Base-by-base conservation (phyloP, 2,113 vertebrate species). In the Geothlypis trichas region DNA sequence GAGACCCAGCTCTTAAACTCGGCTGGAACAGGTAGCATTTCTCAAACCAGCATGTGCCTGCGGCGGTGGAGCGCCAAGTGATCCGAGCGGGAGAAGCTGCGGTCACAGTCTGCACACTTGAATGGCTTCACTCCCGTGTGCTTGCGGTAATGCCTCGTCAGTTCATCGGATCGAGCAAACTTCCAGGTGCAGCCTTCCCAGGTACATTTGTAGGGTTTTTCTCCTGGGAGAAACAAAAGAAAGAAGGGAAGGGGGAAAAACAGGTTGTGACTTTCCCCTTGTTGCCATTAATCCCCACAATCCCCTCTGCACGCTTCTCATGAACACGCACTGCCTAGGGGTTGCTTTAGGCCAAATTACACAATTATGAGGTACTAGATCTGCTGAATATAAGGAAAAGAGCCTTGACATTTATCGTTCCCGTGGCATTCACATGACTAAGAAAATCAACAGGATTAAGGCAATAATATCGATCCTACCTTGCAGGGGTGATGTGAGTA, bases 141-240 rank as follows among this genome's bases (percentile, higher is more conserved):
- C 98, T 99, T 99, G 96, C 99, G 98, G 98, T 99, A 99, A 98
- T 99, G 99, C 98, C 99, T 98, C 13, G 99, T 99, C 98, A 99
- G 98, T 98, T 99, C 99, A 57, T 99, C 99, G 0, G 99, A 99
- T 81, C 99, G 99, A 90, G 99, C 99, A 37, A 99, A 99, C 98
- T 99, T 99, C 99, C 99, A 99, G 95, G 99, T 99, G 98, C 99
- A 99, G 96, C 99, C 99, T 95, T 99, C 99, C 99, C 99, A 99
- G 91, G 99, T 99, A 97, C 99, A 99, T 94, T 99, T 99, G 98
- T 99, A 99, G 89, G 99, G 99, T 95, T 99, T 99, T 98, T 99
- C 99, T 98, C 99, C 99, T 99, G 94, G 72, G 65, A 96, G 84
- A 97, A 67, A 97, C 80, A 95, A 96, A 94, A 95, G 71, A 77